Evolutionary conservation across 2,888 invertebrate genomes (phyloP).

Genomic region (Acrobasis suavella): DNA sequence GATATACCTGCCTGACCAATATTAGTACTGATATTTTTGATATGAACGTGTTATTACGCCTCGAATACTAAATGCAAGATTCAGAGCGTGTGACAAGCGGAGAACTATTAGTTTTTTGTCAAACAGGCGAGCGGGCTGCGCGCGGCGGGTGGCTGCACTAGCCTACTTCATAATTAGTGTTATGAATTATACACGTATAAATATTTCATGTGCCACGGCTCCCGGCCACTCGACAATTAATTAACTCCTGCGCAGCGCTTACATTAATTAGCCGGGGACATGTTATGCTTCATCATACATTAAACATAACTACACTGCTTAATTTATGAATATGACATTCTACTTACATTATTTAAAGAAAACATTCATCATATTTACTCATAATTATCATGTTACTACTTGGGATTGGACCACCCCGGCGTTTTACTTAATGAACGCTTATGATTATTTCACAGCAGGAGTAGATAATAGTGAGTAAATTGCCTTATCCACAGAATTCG

Average conservation of each 20-base stretch:
- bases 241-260: conserved; percentile 74
- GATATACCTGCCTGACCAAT: too few relatives aligned
- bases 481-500: conserved; percentile 47
- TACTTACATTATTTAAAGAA: conserved; percentile 30
- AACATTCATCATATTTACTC: not conserved
- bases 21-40: too few relatives aligned
- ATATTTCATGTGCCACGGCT: conserved; percentile 71
- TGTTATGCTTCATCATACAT: conserved; percentile 70
- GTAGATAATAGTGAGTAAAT: conserved; percentile 44
- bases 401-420: conserved; percentile 52
- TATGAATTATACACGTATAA: conserved; percentile 74
- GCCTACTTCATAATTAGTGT: conserved; percentile 73
- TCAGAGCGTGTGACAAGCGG: conserved; percentile 37
- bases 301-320: conserved; percentile 57
- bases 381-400: not conserved
- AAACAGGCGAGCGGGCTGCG: conserved; percentile 44
- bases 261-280: conserved; percentile 72
- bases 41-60: not conserved
- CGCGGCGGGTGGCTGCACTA: conserved; percentile 72
- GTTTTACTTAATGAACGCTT: conserved; percentile 52
- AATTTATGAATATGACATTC: conserved; percentile 58
- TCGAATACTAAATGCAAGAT: conserved; percentile 7
- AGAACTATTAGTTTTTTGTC: conserved; percentile 58
- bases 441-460: conserved; percentile 56
- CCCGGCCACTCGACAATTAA: conserved; percentile 74